phyloP scores from a whole-genome alignment of 2,797 vertebrate genomes.

The Peromyscus aztecus region DNA sequence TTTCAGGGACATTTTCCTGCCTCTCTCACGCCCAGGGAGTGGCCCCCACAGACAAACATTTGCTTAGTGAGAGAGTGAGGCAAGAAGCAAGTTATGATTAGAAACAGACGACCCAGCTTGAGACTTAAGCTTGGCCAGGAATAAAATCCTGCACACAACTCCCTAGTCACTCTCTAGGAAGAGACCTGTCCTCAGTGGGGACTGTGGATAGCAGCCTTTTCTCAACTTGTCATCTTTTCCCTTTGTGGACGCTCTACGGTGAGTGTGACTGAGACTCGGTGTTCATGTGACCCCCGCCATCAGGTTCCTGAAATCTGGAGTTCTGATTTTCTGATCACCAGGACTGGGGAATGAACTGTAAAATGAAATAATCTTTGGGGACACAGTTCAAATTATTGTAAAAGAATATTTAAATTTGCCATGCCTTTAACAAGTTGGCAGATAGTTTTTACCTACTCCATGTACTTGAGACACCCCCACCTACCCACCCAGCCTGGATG shows the following conservation, averaged over 20 bases:
- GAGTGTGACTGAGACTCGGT: neutral
- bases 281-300: neutral
- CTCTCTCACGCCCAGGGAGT: neutral
- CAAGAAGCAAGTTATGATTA: conserved; percentile 67
- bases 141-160: conserved; percentile 50
- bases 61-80: conserved; percentile 41
- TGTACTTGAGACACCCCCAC: neutral
- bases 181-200: conserved; percentile 16
- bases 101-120: conserved; percentile 60
- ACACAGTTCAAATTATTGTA: conserved; percentile 46
- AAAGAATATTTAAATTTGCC: conserved; percentile 23
- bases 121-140: conserved; percentile 56
- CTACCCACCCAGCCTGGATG: conserved; percentile 25
- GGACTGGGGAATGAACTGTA: conserved; percentile 10
- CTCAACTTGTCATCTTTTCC: conserved; percentile 36
- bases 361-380: conserved; percentile 41
- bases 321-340: conserved; percentile 20
- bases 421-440: neutral
- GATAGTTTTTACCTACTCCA: neutral
- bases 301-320: neutral
- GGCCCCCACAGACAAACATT: conserved; percentile 55
- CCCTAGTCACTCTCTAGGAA: conserved; percentile 60
- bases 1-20: neutral
- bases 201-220: conserved; percentile 6
- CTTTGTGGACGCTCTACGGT: neutral